Evolutionary conservation across 2,888 invertebrate species (phyloP).

Genomic region (Agrochola lychnidis): DNA sequence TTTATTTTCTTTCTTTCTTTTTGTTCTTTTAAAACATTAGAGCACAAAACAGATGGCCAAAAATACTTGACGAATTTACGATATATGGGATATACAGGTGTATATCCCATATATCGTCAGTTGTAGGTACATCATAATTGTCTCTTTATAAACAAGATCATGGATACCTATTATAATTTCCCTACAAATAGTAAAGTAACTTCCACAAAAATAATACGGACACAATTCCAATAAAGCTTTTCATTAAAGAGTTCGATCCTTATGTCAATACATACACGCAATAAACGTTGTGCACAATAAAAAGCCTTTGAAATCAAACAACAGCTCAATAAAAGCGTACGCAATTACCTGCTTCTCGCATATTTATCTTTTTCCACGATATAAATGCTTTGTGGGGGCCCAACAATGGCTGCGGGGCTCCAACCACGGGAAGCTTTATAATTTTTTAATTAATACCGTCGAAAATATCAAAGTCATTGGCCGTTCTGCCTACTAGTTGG

Average conservation of each 20-base stretch:
- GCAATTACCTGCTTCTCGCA: slow-evolving; percentile 88
- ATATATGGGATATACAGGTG: no score
- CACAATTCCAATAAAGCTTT: slow-evolving; percentile 54
- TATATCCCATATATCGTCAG: no score
- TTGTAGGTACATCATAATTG: not conserved
- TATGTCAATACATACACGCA: slow-evolving; percentile 66
- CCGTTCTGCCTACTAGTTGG: slow-evolving; percentile 81
- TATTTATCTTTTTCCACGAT: slow-evolving; percentile 89
- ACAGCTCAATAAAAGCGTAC: slow-evolving; percentile 86
- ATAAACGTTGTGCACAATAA: slow-evolving; percentile 79
- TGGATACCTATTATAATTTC: not conserved
- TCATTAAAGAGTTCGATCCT: slow-evolving; percentile 64
- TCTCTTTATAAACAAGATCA: not conserved
- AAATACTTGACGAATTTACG: no score
- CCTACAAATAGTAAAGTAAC: not conserved
- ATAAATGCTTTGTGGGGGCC: slow-evolving; percentile 85
- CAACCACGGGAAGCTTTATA: slow-evolving; percentile 87
- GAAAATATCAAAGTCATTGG: slow-evolving; percentile 90
- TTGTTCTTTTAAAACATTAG: not conserved
- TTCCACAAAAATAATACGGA: slow-evolving; percentile 15
- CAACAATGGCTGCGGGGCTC: slow-evolving; percentile 80
- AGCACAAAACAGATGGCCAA: not conserved
- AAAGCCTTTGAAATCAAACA: slow-evolving; percentile 88
- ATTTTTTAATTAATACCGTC: slow-evolving; percentile 90
- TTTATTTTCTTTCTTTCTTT: not conserved